Conservation (phyloP, 1,140 invertebrate species). For the Bombus huntii region DNA sequence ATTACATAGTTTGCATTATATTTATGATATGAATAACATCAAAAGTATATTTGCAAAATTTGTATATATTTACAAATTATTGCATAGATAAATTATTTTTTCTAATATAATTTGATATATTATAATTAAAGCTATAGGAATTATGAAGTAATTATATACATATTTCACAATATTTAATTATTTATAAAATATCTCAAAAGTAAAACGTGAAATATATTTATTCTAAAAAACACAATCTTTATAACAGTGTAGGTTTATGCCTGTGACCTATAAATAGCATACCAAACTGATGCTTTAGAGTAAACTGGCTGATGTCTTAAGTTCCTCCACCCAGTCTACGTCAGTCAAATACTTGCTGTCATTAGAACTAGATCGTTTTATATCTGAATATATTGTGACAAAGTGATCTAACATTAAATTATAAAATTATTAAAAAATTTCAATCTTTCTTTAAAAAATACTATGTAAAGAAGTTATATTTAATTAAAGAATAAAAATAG, state of each 20-base stretch:
- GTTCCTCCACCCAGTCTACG: constrained; percentile 70
- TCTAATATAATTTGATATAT: neutral
- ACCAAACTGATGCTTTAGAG: constrained; percentile 72
- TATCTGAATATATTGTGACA: constrained; percentile 11
- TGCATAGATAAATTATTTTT: neutral
- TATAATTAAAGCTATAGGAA: neutral
- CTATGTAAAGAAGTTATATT: constrained; percentile 23
- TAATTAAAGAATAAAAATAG: neutral
- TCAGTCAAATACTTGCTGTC: constrained; percentile 79
- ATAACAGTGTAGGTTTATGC: constrained; percentile 71
- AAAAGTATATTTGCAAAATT: neutral
- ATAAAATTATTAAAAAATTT: neutral
- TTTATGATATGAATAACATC: neutral
- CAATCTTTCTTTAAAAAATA: neutral
- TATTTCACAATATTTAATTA: constrained; percentile 39
- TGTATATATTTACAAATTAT: neutral
- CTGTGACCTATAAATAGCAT: constrained; percentile 79
- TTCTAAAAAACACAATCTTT: constrained; percentile 61
- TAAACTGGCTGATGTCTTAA: constrained; percentile 73
- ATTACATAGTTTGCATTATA: neutral
- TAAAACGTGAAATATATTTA: constrained; percentile 45
- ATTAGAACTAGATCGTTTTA: constrained; percentile 62
- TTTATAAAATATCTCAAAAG: constrained; percentile 8
- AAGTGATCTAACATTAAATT: constrained; percentile 1
- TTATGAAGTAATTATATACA: neutral